Percentiles rank a stretch among this genome's conserved stretches.
Evolutionary conservation across 2,113 vertebrate genomes (phyloP).

Genomic region (Trogon melanurus): DNA sequence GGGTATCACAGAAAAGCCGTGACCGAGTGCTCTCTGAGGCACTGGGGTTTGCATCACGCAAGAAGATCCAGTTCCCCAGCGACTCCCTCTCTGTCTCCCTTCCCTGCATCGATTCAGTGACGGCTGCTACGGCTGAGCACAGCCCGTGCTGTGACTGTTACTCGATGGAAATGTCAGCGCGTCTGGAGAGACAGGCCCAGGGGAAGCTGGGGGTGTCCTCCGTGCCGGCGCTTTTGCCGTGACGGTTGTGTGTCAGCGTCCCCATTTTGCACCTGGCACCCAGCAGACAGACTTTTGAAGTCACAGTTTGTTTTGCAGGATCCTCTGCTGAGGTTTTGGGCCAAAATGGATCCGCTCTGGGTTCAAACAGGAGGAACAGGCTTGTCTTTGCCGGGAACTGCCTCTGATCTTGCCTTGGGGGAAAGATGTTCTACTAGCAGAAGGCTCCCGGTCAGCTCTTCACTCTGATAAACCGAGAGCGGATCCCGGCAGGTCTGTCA

Average conservation of each 20-base stretch:
- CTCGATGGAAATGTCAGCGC: neutral
- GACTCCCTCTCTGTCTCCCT: neutral
- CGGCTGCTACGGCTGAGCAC: neutral
- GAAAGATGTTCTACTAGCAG: neutral
- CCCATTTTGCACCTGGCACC: fast-evolving
- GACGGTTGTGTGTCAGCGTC: fast-evolving
- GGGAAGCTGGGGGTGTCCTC: neutral
- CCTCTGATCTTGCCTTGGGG: neutral
- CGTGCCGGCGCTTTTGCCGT: fast-evolving
- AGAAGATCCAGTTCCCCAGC: neutral
- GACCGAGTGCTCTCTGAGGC: neutral
- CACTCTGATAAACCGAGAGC: fast-evolving
- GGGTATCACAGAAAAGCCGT: neutral
- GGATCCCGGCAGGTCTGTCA: neutral
- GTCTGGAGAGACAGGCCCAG: neutral
- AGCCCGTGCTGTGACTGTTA: neutral
- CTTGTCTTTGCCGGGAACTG: neutral
- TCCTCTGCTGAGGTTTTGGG: neutral
- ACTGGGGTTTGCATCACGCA: neutral
- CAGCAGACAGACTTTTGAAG: too few relatives aligned
- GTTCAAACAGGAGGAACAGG: neutral
- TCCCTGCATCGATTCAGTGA: neutral
- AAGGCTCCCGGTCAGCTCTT: neutral
- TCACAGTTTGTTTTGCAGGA: neutral
- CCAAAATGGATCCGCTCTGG: neutral